Conservation (phyloP, 2,888 invertebrate genomes). For the Therioaphis trifolii region DNA sequence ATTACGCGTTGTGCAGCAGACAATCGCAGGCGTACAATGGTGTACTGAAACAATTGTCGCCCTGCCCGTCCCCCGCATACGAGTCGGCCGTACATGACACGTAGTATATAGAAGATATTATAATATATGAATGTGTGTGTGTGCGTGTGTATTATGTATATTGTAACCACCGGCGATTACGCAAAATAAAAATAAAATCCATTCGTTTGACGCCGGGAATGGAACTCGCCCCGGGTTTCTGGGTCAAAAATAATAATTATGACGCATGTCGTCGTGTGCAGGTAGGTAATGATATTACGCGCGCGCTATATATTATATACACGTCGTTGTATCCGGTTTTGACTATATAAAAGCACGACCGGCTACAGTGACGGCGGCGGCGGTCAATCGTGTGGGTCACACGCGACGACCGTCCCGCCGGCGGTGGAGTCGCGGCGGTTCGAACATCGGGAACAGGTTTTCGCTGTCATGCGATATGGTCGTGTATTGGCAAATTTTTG, state of each 20-base stretch:
- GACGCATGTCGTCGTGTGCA: neutral
- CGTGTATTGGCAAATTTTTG: neutral
- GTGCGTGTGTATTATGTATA: neutral
- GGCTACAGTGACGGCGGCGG: neutral
- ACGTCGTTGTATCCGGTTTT: conserved; percentile 48
- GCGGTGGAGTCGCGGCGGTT: neutral
- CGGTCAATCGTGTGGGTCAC: neutral
- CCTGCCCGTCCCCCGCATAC: neutral
- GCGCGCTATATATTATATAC: neutral
- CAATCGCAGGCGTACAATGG: neutral
- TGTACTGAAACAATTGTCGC: neutral
- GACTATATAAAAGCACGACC: neutral
- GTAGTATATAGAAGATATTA: too few species aligned
- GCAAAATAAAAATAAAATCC: conserved; percentile 5
- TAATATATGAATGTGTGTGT: neutral
- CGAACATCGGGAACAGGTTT: conserved; percentile 18
- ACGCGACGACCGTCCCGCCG: neutral
- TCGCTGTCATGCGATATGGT: neutral
- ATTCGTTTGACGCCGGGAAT: conserved; percentile 3
- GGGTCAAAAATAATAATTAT: conserved; percentile 38
- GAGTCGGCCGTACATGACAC: neutral
- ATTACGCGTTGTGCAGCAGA: neutral
- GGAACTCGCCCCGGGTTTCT: conserved; percentile 46
- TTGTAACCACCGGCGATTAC: conserved; percentile 31
- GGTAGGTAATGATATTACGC: conserved; percentile 19